These are phyloP conservation scores for Oreotrochilus melanogaster DNA, from an alignment of 2,113 vertebrate species.

Conservation along the genomic window DNA sequence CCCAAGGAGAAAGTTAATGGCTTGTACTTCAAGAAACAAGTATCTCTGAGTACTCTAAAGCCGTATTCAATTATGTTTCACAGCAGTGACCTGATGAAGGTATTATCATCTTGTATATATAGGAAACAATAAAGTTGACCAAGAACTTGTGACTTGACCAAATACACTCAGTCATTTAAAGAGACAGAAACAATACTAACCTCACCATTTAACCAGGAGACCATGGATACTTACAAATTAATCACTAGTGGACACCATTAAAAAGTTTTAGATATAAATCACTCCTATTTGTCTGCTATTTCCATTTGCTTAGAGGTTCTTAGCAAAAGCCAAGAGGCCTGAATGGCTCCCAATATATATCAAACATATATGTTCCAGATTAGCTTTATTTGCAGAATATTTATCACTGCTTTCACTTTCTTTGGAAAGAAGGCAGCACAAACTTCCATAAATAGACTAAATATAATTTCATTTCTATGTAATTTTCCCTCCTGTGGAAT, in stretches of 20 bases:
- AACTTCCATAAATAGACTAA: neutral
- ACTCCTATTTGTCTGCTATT: neutral
- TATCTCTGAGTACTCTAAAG: neutral
- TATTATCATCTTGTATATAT: neutral
- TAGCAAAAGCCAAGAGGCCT: conserved; percentile 22
- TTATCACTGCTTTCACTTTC: conserved; percentile 27
- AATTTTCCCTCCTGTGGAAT: neutral
- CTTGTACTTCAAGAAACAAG: neutral
- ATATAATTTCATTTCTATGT: neutral
- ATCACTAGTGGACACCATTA: neutral
- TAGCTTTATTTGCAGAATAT: conserved; percentile 38
- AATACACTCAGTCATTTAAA: conserved; percentile 27
- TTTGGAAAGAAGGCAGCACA: neutral
- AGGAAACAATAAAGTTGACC: neutral
- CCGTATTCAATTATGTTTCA: neutral
- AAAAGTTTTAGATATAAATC: conserved; percentile 31
- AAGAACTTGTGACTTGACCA: conserved; percentile 39
- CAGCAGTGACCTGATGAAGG: neutral
- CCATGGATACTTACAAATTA: conserved; percentile 3
- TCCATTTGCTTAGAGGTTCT: conserved; percentile 50
- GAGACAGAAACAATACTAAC: neutral
- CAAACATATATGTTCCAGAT: neutral
- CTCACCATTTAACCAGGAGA: conserved; percentile 25
- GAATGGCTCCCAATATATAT: conserved; percentile 28
- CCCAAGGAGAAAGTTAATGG: neutral